Evolutionary conservation across 92 coral and sea anemone species (phyloP), one percentile per base, ranked within the genome.

Genomic region (Porites divaricata): DNA sequence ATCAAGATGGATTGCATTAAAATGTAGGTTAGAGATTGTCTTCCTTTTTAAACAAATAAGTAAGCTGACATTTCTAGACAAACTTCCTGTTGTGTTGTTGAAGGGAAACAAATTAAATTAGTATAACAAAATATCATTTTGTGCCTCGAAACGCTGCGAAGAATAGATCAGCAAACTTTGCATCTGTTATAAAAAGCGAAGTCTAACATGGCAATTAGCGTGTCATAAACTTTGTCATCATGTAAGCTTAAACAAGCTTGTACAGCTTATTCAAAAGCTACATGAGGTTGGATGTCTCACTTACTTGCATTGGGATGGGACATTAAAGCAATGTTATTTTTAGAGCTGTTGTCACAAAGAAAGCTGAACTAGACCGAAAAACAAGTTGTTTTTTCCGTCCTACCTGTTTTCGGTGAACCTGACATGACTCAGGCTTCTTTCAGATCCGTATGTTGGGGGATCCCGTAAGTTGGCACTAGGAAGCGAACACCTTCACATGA

Each of bases 351-450:
- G 63, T 24, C 15, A 6, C 19, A 22, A 11, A 51, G 21, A 78
- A 66, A 63, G 62, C 74, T 65, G 51, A 48, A 22, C 63, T 24
- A 23, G 41, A 63, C 24, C 11, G 19, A 69, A 83, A 81, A n/a
- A 11, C 24, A 4, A 64, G 56, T 71, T 45, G 13, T 25, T 22
- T 59, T 48, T 28, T 58, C 8, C 14, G 54, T 58, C 91, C 78
- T 62, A 91, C 94, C 94, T 66, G 74, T 76, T 74, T 87, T 90
- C 12, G 94, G 94, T 20, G 94, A 91, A 12, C 80, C 79, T 17
- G 94, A 91, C 94, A 91, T 91, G 58, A n/a, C 26, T 72, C 58
- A 51, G 45, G 45, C 17, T 70, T 61, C 24, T 16, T 28, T 58
- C 25, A 24, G 61, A 15, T 21, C 62, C 50, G 13, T 21, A 22